Base-by-base conservation (phyloP, 2,888 invertebrate genomes). In the Drosophila rubida region DNA sequence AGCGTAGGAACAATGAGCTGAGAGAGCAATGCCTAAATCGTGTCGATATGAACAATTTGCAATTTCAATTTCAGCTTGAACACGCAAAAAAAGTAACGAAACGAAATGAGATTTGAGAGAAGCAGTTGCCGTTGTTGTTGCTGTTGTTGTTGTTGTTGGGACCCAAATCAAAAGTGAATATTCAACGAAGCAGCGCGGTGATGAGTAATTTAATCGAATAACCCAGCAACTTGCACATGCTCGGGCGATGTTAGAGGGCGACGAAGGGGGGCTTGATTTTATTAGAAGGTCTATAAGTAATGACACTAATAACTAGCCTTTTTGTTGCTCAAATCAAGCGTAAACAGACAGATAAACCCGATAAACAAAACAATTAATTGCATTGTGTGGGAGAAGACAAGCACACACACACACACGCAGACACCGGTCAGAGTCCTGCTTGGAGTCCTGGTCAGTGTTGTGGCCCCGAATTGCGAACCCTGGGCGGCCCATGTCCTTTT, bases 351-450 rank as follows among this genome's bases (percentile, higher is more conserved):
- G 89, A 89, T 88, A 88, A 85, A 77, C 73, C 46, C 64, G 69
- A 86, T 83, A 87, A 87, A 76, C 81, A 87, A 85, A 83, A 83
- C 79, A 87, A 89, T 89, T 88, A 79, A 80, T 82, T 87, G 85
- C 78, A 78, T 78, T 75, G 75, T 75, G 69, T 44, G 30, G 59
- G 54, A 48, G 19, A 57, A 48, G 19, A 51, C 51, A 46, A 4
- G 25, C 16, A 49, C 6, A 30, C 39, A 48, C 7, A 30, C 11
- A 27, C 27, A 37, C 9, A 30, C 22, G n/a, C 11, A 42, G 25
- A 35, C 27, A 51, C 27, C 8, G 27, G 27, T 27, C 27, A 27
- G 27, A 27, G 27, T 27, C 27, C 27, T 27, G 27, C 27, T 27
- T 4, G 27, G 5, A 25, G 6, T 6, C 25, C 6, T 25, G 25